These are phyloP conservation scores for Arothron firmamentum DNA, from an alignment of 2,113 vertebrate species.

Conservation along the genomic window DNA sequence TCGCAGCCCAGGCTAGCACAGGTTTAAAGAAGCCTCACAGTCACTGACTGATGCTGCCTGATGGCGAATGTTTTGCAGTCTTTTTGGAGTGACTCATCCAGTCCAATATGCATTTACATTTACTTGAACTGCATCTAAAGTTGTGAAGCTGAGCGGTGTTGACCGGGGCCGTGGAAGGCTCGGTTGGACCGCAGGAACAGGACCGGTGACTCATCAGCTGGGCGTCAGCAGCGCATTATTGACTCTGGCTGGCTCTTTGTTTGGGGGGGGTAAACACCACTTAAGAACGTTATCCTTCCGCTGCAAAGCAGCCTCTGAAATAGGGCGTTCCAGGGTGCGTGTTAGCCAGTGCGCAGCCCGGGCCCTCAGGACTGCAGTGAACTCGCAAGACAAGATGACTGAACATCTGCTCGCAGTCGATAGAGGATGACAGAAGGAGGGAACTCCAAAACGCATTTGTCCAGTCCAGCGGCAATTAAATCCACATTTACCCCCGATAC, in stretches of 20 bases:
- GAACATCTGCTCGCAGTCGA: slow-evolving; percentile 50
- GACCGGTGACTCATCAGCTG: slow-evolving; percentile 54
- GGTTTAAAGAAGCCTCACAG: background rate
- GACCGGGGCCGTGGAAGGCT: slow-evolving; percentile 32
- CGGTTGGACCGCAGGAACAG: slow-evolving; percentile 43
- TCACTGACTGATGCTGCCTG: background rate
- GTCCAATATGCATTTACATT: slow-evolving; percentile 7
- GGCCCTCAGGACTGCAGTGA: slow-evolving; percentile 8
- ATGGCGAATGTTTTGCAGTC: background rate
- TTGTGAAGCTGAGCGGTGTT: slow-evolving; percentile 23
- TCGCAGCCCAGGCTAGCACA: no score
- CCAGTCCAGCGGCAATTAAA: slow-evolving; percentile 67
- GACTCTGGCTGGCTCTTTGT: slow-evolving; percentile 47
- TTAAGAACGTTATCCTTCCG: slow-evolving; percentile 50
- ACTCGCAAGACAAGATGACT: slow-evolving; percentile 17
- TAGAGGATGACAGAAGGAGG: slow-evolving; percentile 58
- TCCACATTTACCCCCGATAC: slow-evolving; percentile 59
- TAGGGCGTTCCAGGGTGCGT: slow-evolving; percentile 20
- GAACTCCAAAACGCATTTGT: slow-evolving; percentile 36
- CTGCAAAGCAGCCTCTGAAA: slow-evolving; percentile 45
- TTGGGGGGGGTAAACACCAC: slow-evolving; percentile 26
- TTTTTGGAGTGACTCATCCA: slow-evolving; percentile 7
- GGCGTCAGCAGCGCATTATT: slow-evolving; percentile 55
- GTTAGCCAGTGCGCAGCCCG: slow-evolving; percentile 4
- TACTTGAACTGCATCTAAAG: slow-evolving; percentile 21